Evolutionary conservation across 2,888 invertebrate species (phyloP).

Genomic region (Patella pellucida): DNA sequence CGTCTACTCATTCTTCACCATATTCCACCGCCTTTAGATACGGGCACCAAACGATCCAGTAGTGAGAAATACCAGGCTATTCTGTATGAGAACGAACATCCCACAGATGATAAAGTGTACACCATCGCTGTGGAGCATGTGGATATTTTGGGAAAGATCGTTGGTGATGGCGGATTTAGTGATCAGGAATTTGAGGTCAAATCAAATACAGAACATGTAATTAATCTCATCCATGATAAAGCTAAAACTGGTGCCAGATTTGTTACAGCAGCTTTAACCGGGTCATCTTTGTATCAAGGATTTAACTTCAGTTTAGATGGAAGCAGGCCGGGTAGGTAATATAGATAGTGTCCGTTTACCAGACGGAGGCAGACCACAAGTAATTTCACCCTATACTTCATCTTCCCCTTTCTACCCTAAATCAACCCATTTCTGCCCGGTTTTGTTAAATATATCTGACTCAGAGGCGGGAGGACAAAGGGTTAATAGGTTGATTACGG

Average conservation of each 20-base stretch:
- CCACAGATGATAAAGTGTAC: not conserved
- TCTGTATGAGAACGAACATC: not conserved
- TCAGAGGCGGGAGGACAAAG: too few relatives aligned
- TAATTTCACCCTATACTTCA: too few relatives aligned
- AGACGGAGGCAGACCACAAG: too few relatives aligned
- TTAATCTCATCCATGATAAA: not conserved
- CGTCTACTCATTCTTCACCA: not conserved
- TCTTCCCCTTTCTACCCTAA: too few relatives aligned
- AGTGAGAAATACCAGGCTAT: not conserved
- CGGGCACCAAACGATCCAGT: not conserved
- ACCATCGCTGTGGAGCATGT: not conserved
- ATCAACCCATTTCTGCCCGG: too few relatives aligned
- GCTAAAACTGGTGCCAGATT: not conserved
- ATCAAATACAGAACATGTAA: not conserved
- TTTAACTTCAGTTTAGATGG: conserved; percentile 11
- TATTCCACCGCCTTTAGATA: not conserved
- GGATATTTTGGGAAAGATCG: not conserved
- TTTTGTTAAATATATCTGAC: too few relatives aligned
- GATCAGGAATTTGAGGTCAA: not conserved
- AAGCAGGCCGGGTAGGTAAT: not conserved
- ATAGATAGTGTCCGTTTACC: too few relatives aligned
- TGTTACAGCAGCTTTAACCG: not conserved
- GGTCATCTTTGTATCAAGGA: not conserved
- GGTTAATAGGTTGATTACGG: too few relatives aligned
- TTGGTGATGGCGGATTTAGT: not conserved